Conservation (phyloP, 2,888 invertebrate genomes). For the Pyrgus malvae region DNA sequence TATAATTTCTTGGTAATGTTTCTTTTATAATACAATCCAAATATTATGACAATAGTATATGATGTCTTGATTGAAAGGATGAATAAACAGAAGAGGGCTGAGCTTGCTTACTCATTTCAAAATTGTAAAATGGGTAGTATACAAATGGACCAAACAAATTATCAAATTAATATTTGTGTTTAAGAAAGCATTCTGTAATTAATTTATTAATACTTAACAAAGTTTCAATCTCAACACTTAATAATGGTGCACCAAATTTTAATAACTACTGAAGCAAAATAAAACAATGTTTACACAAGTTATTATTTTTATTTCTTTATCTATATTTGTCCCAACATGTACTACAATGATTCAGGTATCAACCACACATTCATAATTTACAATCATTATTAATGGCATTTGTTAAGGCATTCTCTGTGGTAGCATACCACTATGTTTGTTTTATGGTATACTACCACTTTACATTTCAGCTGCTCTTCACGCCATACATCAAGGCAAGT, state of each 20-base stretch:
- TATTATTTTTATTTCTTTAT: slow-evolving; percentile 65
- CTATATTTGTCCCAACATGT: slow-evolving; percentile 69
- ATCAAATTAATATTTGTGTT: not conserved
- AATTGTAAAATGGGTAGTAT: too few species aligned
- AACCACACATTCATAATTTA: slow-evolving; percentile 62
- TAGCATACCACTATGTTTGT: not conserved
- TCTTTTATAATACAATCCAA: too few species aligned
- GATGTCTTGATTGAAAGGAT: too few species aligned
- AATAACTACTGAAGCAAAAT: slow-evolving; percentile 34
- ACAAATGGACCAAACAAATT: not conserved
- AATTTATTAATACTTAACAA: not conserved
- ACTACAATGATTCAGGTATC: slow-evolving; percentile 64
- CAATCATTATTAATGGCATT: slow-evolving; percentile 73
- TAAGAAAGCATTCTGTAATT: not conserved
- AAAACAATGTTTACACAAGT: slow-evolving; percentile 73
- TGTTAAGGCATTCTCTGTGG: slow-evolving; percentile 62
- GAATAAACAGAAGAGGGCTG: too few species aligned
- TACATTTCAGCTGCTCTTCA: slow-evolving; percentile 42
- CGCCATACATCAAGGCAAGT: slow-evolving; percentile 50
- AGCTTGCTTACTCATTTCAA: too few species aligned
- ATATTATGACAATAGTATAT: too few species aligned
- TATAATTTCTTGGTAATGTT: too few species aligned
- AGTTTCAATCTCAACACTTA: slow-evolving; percentile 6
- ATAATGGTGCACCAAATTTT: slow-evolving; percentile 15
- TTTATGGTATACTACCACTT: not conserved